Conservation (phyloP, 1,140 invertebrate genomes). For the Phortica variegata region DNA sequence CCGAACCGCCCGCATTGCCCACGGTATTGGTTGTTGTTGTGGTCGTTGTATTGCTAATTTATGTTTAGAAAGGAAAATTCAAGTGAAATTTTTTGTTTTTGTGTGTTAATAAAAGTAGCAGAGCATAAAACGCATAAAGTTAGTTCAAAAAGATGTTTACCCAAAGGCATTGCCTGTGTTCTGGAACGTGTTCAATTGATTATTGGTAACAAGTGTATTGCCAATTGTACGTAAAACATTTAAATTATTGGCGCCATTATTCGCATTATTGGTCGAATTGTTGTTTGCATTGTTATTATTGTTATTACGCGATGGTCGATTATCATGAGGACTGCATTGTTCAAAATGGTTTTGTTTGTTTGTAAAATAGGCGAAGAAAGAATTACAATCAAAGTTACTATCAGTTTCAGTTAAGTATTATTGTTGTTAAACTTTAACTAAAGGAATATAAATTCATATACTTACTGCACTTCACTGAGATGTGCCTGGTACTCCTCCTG, state of each 20-base stretch:
- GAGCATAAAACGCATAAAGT: constrained; percentile 19
- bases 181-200: constrained; percentile 51
- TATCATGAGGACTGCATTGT: constrained; percentile 51
- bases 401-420: too few relatives aligned
- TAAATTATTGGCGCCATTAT: constrained; percentile 41
- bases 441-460: too few relatives aligned
- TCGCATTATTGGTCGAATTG: constrained; percentile 17
- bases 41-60: constrained; percentile 22
- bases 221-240: constrained; percentile 56
- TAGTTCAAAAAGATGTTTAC: constrained; percentile 33
- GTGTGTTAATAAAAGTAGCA: background rate
- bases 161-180: constrained; percentile 53
- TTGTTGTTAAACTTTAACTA: too few relatives aligned
- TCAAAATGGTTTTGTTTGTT: too few relatives aligned
- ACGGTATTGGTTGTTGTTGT: constrained; percentile 27
- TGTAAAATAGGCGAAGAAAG: too few relatives aligned
- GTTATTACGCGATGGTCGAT: constrained; percentile 43
- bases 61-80: constrained; percentile 31
- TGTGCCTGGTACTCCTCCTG: constrained; percentile 74
- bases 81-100: constrained; percentile 16
- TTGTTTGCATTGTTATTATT: too few relatives aligned
- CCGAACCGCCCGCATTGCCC: constrained; percentile 41
- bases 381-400: too few relatives aligned
- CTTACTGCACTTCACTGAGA: constrained; percentile 69
- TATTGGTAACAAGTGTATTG: constrained; percentile 53